A percentile compares a stretch with the other conserved stretches of the same genome.
phyloP scores from a whole-genome alignment of 2,113 vertebrate species.

The Myrmophylax atrothorax region DNA sequence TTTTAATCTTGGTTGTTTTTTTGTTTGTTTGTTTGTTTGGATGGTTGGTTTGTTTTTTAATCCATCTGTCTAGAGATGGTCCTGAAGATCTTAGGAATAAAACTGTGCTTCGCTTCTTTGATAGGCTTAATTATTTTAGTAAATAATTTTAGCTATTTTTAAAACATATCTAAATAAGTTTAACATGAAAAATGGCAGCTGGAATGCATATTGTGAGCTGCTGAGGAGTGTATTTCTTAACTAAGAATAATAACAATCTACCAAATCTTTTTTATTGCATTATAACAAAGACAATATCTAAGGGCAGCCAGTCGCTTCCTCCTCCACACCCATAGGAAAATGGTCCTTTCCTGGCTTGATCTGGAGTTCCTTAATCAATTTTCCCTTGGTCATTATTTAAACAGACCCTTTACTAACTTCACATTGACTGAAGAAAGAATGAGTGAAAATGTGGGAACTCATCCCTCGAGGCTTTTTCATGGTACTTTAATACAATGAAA shows the following conservation, averaged over 20 bases:
- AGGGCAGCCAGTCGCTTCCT: not conserved
- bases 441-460: not conserved
- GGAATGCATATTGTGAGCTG: not conserved
- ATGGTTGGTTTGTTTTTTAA: not conserved
- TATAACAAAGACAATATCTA: not conserved
- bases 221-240: not conserved
- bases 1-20: not conserved
- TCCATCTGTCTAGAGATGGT: not conserved
- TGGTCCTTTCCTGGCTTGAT: not conserved
- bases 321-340: not conserved
- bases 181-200: not conserved
- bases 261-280: not conserved
- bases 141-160: not conserved
- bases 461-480: not conserved
- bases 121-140: not conserved
- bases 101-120: not conserved
- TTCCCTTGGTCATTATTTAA: not conserved
- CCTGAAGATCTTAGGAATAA: not conserved
- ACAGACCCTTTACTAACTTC: not conserved
- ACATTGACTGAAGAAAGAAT: not conserved
- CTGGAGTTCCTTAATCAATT: not conserved
- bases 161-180: not conserved
- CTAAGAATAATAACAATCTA: not conserved
- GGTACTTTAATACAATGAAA: not conserved
- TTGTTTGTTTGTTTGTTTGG: not conserved